Conservation (phyloP, 1,140 invertebrate species). For the Orchesella cincta region DNA sequence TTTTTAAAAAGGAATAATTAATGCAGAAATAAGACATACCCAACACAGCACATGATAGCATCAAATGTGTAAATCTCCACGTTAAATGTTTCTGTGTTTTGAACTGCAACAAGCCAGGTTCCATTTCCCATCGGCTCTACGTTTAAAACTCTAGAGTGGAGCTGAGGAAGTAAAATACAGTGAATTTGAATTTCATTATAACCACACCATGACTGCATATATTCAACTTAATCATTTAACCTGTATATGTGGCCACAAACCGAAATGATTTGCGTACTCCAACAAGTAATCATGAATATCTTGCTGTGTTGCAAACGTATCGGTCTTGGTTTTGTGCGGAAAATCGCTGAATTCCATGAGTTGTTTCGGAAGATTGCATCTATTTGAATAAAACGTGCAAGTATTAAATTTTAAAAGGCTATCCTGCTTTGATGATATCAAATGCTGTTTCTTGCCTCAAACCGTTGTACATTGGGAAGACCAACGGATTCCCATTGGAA, state of each 20-base stretch:
- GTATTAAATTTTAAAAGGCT: neutral
- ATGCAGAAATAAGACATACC: too few relatives aligned
- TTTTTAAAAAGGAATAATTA: too few relatives aligned
- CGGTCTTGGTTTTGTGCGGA: neutral
- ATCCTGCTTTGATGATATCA: neutral
- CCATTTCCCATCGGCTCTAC: neutral
- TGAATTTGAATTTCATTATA: neutral
- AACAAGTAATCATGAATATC: constrained; percentile 2
- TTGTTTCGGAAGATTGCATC: constrained; percentile 1
- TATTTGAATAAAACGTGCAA: neutral
- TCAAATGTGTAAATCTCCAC: neutral
- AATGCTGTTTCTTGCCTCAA: neutral
- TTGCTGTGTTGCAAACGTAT: neutral
- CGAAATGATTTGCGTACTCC: constrained; percentile 3
- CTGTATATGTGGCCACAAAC: neutral
- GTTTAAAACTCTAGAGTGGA: neutral
- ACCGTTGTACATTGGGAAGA: constrained; percentile 3
- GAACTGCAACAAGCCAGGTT: neutral
- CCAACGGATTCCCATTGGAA: neutral
- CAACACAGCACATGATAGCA: neutral
- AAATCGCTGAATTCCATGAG: constrained; percentile 16
- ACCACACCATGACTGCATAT: neutral
- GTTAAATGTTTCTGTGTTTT: neutral
- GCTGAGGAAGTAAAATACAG: neutral
- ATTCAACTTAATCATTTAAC: neutral